Percentiles rank a stretch among this genome's conserved stretches.
Evolutionary conservation across 2,888 invertebrate species (phyloP).

Genomic region (Melolontha melolontha): DNA sequence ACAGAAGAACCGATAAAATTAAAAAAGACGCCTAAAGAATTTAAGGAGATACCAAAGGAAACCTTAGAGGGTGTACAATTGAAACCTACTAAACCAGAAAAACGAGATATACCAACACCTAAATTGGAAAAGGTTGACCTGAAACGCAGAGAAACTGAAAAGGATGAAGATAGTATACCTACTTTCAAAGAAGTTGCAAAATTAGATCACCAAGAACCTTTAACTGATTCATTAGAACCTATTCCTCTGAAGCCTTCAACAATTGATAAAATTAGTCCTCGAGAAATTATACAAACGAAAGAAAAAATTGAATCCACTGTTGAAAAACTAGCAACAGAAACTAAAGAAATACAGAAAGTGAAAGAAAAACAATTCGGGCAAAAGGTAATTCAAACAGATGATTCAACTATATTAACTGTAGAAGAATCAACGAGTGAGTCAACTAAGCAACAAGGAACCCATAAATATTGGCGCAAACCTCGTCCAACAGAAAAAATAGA

Average conservation of each 20-base stretch:
- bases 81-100: conserved; percentile 64
- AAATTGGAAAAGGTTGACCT: conserved; percentile 67
- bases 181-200: conserved; percentile 13
- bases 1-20: conserved; percentile 74
- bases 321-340: conserved; percentile 37
- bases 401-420: conserved; percentile 52
- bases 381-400: conserved; percentile 50
- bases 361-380: conserved; percentile 40
- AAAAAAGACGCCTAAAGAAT: conserved; percentile 65
- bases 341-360: conserved; percentile 30
- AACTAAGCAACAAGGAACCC: conserved; percentile 42
- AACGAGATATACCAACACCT: conserved; percentile 58
- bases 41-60: conserved; percentile 62
- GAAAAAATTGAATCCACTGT: conserved; percentile 27
- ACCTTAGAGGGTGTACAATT: conserved; percentile 66
- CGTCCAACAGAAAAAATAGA: conserved; percentile 31
- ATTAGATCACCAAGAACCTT: conserved; percentile 30
- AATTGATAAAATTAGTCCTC: conserved; percentile 38
- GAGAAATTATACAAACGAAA: conserved; percentile 29
- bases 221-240: conserved; percentile 59
- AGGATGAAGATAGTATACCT: conserved; percentile 47
- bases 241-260: conserved; percentile 68
- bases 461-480: conserved; percentile 48
- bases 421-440: conserved; percentile 48
- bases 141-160: conserved; percentile 51